Percentiles rank a stretch among this genome's conserved stretches.
phyloP scores from a whole-genome alignment of 2,113 vertebrate species.

The Cynoglossus semilaevis region DNA sequence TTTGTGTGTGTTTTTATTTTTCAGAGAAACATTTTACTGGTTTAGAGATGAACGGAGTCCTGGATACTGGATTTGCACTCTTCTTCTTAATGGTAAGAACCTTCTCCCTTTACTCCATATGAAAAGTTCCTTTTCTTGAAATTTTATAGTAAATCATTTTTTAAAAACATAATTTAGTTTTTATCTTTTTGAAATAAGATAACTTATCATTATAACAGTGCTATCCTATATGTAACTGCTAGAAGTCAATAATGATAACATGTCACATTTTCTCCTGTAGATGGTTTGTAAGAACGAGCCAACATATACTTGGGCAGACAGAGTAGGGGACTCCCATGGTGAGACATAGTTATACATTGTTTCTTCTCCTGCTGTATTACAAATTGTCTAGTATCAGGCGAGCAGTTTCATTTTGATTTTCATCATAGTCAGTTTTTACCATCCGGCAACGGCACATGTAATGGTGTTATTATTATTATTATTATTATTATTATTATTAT shows the following conservation, averaged over 20 bases:
- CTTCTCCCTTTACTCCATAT: conserved; percentile 5
- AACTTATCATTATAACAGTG: neutral
- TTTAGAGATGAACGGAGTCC: conserved; percentile 52
- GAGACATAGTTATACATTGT: conserved; percentile 39
- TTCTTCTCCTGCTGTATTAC: too few species aligned
- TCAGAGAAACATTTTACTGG: conserved; percentile 16
- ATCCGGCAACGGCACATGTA: too few species aligned
- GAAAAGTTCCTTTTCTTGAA: too few species aligned
- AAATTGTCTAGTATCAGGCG: too few species aligned
- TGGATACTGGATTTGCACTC: conserved; percentile 52
- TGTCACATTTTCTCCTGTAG: conserved; percentile 41
- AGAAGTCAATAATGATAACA: neutral
- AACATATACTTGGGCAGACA: conserved; percentile 45
- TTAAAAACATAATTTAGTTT: neutral
- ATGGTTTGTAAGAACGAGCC: conserved; percentile 60
- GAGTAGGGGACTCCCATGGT: conserved; percentile 47
- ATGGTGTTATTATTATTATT: too few species aligned
- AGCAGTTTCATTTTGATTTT: too few species aligned
- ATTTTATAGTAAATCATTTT: neutral
- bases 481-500: too few species aligned
- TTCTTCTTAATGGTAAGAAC: conserved; percentile 58
- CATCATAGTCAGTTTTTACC: too few species aligned
- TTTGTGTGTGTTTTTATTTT: conserved; percentile 24
- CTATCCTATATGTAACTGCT: neutral
- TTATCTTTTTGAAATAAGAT: neutral